phyloP scores from a whole-genome alignment of 2,797 vertebrate species.

The Apodemus agrarius region DNA sequence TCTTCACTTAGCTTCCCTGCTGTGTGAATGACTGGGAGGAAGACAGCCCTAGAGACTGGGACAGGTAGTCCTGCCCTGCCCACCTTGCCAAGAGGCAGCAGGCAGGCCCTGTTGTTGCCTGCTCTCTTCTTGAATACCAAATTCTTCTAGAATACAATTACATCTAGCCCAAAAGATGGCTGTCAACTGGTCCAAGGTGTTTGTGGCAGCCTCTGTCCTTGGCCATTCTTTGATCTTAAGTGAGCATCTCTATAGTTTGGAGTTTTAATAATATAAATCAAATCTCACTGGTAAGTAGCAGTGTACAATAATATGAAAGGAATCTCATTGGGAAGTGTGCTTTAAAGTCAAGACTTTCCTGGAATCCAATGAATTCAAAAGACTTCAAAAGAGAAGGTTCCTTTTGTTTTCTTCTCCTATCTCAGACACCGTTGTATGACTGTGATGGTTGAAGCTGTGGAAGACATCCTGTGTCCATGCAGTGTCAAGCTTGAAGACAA shows the following conservation, averaged over 20 bases:
- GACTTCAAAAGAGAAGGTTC: neutral
- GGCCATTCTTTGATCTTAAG: neutral
- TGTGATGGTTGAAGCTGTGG: neutral
- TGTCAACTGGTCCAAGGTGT: neutral
- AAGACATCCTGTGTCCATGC: neutral
- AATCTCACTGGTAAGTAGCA: neutral
- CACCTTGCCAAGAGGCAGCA: neutral
- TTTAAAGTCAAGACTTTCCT: neutral
- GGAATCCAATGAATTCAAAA: neutral
- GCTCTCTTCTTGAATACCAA: neutral
- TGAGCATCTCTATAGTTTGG: neutral
- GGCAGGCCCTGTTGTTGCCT: accelerated
- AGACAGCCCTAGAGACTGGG: neutral
- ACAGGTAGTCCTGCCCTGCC: neutral
- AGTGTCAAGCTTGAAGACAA: neutral
- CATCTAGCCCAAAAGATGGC: neutral
- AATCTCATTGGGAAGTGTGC: neutral
- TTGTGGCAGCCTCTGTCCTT: neutral
- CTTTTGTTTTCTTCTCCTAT: neutral
- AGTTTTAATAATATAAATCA: neutral
- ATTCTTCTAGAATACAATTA: neutral
- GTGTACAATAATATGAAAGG: neutral
- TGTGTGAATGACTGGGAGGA: neutral
- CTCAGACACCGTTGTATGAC: neutral
- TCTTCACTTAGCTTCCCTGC: neutral